phyloP scores from a whole-genome alignment of 2,888 invertebrate genomes.

The Lysandra coridon region DNA sequence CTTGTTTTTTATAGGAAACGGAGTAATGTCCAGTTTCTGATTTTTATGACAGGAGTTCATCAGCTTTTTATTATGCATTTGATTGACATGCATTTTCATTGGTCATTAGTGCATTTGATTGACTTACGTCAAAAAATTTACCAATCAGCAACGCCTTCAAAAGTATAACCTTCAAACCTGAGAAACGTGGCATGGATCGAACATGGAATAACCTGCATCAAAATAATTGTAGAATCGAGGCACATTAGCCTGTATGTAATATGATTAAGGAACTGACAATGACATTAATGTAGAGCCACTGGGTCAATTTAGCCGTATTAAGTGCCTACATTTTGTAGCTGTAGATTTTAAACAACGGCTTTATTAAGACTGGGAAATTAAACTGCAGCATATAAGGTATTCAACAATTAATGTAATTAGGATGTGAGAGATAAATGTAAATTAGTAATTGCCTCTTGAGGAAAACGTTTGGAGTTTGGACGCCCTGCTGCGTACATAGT shows the following conservation, averaged over 20 bases:
- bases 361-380: neutral
- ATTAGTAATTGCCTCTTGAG: neutral
- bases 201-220: neutral
- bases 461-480: neutral
- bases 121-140: neutral
- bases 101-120: too few relatives aligned
- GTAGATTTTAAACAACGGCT: neutral
- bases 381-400: neutral
- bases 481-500: neutral
- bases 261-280: slow-evolving; percentile 10
- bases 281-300: slow-evolving; percentile 1
- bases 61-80: too few relatives aligned
- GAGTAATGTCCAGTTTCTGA: too few relatives aligned
- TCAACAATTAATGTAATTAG: neutral
- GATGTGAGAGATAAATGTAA: neutral
- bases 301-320: neutral
- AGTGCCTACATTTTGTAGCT: neutral
- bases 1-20: too few relatives aligned
- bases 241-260: neutral
- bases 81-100: too few relatives aligned
- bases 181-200: too few relatives aligned
- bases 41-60: too few relatives aligned
- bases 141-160: neutral
- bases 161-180: too few relatives aligned
- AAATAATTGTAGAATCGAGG: neutral